Percentiles rank a stretch among this genome's conserved stretches.
phyloP scores from a whole-genome alignment of 2,888 invertebrate species.

The Thysanoteuthis rhombus region DNA sequence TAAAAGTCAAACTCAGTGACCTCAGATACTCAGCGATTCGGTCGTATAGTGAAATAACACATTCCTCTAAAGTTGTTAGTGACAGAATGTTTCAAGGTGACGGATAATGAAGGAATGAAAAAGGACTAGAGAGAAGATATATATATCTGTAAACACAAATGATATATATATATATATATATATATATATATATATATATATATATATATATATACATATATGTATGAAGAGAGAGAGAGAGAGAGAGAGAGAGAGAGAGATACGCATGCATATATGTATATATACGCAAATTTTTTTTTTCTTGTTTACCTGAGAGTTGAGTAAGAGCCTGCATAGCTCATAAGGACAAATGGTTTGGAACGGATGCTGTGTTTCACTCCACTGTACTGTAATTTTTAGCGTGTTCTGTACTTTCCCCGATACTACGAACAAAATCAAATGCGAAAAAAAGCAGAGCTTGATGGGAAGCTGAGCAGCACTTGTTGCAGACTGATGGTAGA shows the following conservation, averaged over 20 bases:
- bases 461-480: not conserved
- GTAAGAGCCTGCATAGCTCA: not conserved
- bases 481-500: not conserved
- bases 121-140: not conserved
- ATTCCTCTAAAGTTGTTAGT: too few relatives aligned
- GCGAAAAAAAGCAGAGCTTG: not conserved
- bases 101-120: too few relatives aligned
- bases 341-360: not conserved
- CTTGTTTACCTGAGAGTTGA: not conserved
- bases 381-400: not conserved
- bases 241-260: not conserved
- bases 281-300: not conserved
- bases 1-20: too few relatives aligned
- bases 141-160: not conserved
- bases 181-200: not conserved
- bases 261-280: not conserved
- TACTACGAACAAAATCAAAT: not conserved
- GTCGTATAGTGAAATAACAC: too few relatives aligned
- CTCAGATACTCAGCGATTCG: too few relatives aligned
- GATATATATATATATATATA: constrained; percentile 12
- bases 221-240: not conserved
- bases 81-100: too few relatives aligned
- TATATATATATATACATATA: not conserved
- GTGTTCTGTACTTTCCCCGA: not conserved
- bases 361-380: not conserved